phyloP scores from a whole-genome alignment of 2,888 invertebrate species.

The Amphimallon solstitiale region DNA sequence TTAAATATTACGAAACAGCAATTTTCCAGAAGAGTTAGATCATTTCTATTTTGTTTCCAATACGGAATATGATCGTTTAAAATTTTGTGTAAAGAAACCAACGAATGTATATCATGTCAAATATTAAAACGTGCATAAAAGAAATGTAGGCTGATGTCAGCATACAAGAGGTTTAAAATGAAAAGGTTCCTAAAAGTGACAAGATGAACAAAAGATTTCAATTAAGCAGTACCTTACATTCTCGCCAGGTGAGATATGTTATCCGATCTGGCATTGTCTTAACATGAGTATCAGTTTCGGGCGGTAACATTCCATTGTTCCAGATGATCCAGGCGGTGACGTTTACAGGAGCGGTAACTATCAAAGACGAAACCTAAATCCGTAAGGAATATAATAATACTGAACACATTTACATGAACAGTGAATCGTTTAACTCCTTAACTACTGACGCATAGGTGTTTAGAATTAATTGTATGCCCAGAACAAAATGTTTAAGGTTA shows the following conservation, averaged over 20 bases:
- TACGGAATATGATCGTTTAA: too few relatives aligned
- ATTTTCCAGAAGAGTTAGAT: too few relatives aligned
- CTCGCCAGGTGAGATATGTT: constrained; percentile 43
- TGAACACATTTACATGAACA: constrained; percentile 1
- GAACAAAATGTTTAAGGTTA: constrained; percentile 39
- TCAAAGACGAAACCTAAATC: constrained; percentile 36
- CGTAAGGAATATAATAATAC: constrained; percentile 10
- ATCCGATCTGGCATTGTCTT: constrained; percentile 43
- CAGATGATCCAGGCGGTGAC: constrained; percentile 40
- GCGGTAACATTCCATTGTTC: constrained; percentile 42
- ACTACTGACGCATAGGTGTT: constrained; percentile 34
- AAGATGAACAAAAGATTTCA: constrained; percentile 44
- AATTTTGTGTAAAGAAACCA: not conserved
- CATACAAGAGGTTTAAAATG: constrained; percentile 28
- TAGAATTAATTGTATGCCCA: constrained; percentile 36
- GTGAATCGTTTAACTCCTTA: constrained; percentile 17
- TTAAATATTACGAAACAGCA: too few relatives aligned
- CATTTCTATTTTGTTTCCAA: too few relatives aligned
- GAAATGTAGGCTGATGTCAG: constrained; percentile 38
- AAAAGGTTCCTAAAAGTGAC: constrained; percentile 43
- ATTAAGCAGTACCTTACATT: constrained; percentile 41
- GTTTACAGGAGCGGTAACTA: constrained; percentile 40
- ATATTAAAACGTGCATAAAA: constrained; percentile 32
- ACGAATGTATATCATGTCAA: constrained; percentile 37
- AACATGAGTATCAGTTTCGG: constrained; percentile 45